phyloP scores from a whole-genome alignment of 2,797 vertebrate species.

The Carapus acus region DNA sequence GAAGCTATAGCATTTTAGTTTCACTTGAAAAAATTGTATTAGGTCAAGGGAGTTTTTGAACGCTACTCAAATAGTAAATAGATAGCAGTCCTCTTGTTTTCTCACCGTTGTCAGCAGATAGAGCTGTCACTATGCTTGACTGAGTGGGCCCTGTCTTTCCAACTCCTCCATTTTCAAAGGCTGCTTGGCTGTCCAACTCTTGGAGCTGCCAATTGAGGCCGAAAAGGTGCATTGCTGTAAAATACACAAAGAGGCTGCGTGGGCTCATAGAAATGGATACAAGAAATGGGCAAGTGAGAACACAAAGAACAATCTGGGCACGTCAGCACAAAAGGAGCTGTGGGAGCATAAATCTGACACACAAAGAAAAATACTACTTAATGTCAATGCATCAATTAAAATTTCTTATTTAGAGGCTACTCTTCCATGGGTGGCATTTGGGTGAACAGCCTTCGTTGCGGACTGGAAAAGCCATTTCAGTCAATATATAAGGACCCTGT shows the following conservation, averaged over 20 bases:
- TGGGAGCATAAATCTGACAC: slow-evolving; percentile 33
- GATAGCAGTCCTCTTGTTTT: slow-evolving; percentile 23
- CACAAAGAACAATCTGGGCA: slow-evolving; percentile 47
- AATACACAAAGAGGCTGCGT: slow-evolving; percentile 54
- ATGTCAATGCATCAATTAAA: slow-evolving; percentile 34
- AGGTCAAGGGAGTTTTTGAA: not conserved
- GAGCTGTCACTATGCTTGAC: slow-evolving; percentile 82
- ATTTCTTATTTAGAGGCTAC: slow-evolving; percentile 10
- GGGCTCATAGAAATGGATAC: slow-evolving; percentile 48
- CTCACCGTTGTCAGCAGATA: slow-evolving; percentile 89
- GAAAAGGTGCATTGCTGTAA: slow-evolving; percentile 95
- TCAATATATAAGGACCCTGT: slow-evolving; percentile 54
- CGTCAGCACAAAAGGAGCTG: slow-evolving; percentile 50
- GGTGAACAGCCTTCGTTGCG: slow-evolving; percentile 37
- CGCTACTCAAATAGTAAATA: slow-evolving; percentile 12
- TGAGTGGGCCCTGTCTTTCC: slow-evolving; percentile 85
- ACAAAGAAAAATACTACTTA: slow-evolving; percentile 33
- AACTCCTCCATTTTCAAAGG: slow-evolving; percentile 92
- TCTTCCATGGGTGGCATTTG: slow-evolving; percentile 41
- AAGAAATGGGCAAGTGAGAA: slow-evolving; percentile 48
- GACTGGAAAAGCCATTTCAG: slow-evolving; percentile 44
- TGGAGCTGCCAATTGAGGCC: slow-evolving; percentile 99
- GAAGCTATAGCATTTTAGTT: too few species aligned
- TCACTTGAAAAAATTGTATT: too few species aligned
- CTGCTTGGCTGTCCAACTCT: slow-evolving; percentile 88